phyloP scores from a whole-genome alignment of 2,113 vertebrate genomes.

The Vimba vimba region DNA sequence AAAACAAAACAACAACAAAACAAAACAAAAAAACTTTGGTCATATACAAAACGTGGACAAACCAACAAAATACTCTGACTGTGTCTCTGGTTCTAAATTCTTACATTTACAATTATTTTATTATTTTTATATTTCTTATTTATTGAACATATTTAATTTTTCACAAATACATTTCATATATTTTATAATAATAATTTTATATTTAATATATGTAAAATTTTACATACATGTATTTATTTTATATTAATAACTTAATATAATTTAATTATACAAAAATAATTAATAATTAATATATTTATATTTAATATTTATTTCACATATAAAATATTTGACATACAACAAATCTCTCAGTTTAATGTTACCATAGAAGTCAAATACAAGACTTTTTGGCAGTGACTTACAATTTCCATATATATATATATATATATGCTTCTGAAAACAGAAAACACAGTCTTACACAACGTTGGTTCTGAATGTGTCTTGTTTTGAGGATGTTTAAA shows the following conservation, averaged over 20 bases:
- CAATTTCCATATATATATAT: no score
- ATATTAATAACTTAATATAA: neutral
- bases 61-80: neutral
- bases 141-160: neutral
- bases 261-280: no score
- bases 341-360: no score
- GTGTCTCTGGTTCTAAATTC: neutral
- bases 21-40: no score
- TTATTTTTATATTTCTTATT: neutral
- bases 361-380: no score
- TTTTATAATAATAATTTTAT: neutral
- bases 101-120: neutral
- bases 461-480: neutral
- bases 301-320: neutral
- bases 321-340: neutral
- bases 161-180: neutral
- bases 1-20: neutral
- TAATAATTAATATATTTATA: neutral
- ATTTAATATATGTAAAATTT: neutral
- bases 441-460: neutral
- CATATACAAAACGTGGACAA: neutral
- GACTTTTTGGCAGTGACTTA: no score
- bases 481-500: neutral
- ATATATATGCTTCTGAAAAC: neutral
- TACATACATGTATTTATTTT: neutral